Percentiles rank a stretch among this genome's conserved stretches.
These are phyloP conservation scores for Thunnus albacares DNA, from an alignment of 2,797 vertebrate genomes.

Conservation along the genomic window DNA sequence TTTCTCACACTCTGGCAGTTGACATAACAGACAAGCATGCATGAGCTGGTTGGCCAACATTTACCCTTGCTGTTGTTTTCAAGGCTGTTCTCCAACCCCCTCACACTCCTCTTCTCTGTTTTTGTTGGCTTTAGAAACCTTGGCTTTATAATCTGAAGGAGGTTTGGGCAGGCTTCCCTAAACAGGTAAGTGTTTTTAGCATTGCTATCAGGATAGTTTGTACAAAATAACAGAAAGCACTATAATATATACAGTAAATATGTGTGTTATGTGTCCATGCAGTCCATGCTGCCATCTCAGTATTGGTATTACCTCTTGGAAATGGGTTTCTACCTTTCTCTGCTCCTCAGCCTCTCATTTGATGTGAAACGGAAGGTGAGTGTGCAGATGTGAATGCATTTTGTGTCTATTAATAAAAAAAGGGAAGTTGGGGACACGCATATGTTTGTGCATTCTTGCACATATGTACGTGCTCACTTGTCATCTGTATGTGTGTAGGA, in stretches of 20 bases:
- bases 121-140: slow-evolving; percentile 89
- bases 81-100: neutral
- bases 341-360: slow-evolving; percentile 90
- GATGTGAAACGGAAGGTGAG: slow-evolving; percentile 94
- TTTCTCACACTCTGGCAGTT: slow-evolving; percentile 28
- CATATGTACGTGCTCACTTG: neutral
- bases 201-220: neutral
- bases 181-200: slow-evolving; percentile 84
- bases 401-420: neutral
- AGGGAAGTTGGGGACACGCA: neutral
- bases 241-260: neutral
- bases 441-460: neutral
- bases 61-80: neutral
- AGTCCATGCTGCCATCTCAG: slow-evolving; percentile 93
- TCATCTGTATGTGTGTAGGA: slow-evolving; percentile 82
- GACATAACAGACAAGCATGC: slow-evolving; percentile 6
- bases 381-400: too few relatives aligned
- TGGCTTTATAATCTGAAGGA: slow-evolving; percentile 93
- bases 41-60: slow-evolving; percentile 14
- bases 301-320: slow-evolving; percentile 95
- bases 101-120: slow-evolving; percentile 30
- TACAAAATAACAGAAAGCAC: neutral
- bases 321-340: slow-evolving; percentile 94
- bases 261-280: slow-evolving; percentile 45
- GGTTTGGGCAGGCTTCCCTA: slow-evolving; percentile 93